Percentiles rank a stretch among this genome's conserved stretches.
Evolutionary conservation across 2,888 invertebrate species (phyloP).

Genomic region (Marasmarcha lunaedactyla): DNA sequence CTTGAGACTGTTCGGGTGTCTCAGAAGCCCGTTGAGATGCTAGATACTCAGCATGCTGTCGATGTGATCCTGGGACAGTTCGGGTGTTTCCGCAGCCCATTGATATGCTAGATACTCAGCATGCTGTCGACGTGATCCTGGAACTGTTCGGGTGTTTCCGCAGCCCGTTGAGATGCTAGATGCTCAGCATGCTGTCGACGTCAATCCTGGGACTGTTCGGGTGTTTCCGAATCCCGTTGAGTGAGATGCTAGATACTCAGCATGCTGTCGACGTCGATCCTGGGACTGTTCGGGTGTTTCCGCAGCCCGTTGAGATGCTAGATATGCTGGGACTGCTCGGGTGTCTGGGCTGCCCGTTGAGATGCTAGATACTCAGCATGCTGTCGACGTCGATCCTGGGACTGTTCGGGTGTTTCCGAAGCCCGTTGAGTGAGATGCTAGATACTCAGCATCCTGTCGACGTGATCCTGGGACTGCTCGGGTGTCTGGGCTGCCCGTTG

Average conservation of each 20-base stretch:
- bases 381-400: conserved; percentile 9
- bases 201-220: not conserved
- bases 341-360: conserved; percentile 12
- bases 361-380: conserved; percentile 16
- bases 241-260: conserved; percentile 15
- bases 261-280: conserved; percentile 12
- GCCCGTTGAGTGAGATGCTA: not conserved
- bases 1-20: not conserved
- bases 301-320: not conserved
- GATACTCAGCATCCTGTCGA: not conserved
- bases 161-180: not conserved
- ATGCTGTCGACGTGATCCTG: not conserved
- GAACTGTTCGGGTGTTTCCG: not conserved
- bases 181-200: not conserved
- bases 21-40: not conserved
- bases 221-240: not conserved
- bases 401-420: not conserved
- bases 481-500: not conserved
- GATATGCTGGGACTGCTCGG: not conserved
- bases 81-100: not conserved
- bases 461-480: not conserved
- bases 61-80: not conserved
- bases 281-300: not conserved
- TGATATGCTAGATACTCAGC: not conserved
- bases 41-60: not conserved